Percentiles rank a stretch among this genome's conserved stretches.
These are phyloP conservation scores for Brachionus koreanus DNA, from an alignment of 1,140 invertebrate species.

Conservation along the genomic window DNA sequence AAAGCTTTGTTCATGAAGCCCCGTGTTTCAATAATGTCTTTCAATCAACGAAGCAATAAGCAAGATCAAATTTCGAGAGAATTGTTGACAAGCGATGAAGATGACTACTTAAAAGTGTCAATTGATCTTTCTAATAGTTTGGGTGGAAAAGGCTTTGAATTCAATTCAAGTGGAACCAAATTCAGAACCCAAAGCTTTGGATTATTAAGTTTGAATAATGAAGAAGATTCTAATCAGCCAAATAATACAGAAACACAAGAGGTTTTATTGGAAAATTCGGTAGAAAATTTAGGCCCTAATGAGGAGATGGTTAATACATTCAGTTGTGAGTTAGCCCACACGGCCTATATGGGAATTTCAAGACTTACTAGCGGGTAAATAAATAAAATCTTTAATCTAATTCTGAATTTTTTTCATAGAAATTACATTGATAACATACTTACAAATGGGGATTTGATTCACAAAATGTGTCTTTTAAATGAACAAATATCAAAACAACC, in stretches of 20 bases:
- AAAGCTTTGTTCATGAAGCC: background rate
- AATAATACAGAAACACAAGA: background rate
- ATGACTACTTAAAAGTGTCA: conserved; percentile 39
- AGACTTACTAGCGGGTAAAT: conserved; percentile 67
- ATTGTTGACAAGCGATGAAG: background rate
- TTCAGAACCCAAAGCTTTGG: conserved; percentile 29
- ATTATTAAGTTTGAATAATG: background rate
- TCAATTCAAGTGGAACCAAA: background rate
- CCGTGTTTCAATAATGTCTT: conserved; percentile 18
- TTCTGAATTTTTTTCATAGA: background rate
- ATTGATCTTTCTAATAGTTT: background rate
- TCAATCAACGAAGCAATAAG: background rate
- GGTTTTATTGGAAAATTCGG: background rate
- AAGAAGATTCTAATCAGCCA: background rate
- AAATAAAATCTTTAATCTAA: background rate
- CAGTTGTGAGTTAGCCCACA: conserved; percentile 74
- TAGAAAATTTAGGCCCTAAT: background rate
- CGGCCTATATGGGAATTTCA: conserved; percentile 74
- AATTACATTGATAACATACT: conserved; percentile 49
- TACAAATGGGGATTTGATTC: conserved; percentile 66
- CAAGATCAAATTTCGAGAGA: background rate
- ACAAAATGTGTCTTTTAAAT: conserved; percentile 67
- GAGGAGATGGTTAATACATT: conserved; percentile 74
- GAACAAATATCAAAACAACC: conserved; percentile 47
- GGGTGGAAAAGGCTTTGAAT: background rate